Evolutionary conservation across 2,888 invertebrate genomes (phyloP), one percentile per base, ranked within the genome.

Genomic region (Spatulosminthurus flaviceps): DNA sequence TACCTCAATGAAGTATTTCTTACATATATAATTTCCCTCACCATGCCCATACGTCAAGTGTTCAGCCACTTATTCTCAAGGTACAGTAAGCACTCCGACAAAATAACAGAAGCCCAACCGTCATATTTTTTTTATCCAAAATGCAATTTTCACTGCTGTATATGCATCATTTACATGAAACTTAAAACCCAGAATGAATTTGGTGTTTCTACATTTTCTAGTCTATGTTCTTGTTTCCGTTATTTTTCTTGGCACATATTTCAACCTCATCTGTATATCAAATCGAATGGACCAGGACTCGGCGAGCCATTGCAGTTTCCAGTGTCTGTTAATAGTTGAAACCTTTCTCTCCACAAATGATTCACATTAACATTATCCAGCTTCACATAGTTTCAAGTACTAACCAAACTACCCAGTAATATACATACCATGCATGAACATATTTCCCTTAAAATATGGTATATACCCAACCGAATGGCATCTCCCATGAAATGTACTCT

Each of bases 101-200:
- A 67, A 67, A 67, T 29, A 67, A 28, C 67, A 67, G 13, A 28
- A 28, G 29, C 24, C n/a, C 9, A 70, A 34, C 41, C 19, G 16
- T 13, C 51, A 51, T 19, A 51, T 51, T 51, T 70, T 41, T 70
- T 4, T 16, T 4, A 34, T 34, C 34, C 34, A 34, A 64, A 4
- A 64, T 22, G 19, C 41, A 19, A 70, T 70, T n/a, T 70, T 41
- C 70, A 41, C 41, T 41, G n/a, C n/a, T n/a, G n/a, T n/a, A n/a
- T n/a, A 70, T 21, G n/a, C 34, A 70, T 70, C 70, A 41, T 42
- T 70, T 70, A 70, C 70, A 70, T 41, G 34, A 70, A 70, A 70
- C 16, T 26, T 70, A 41, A 70, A 70, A 41, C 64, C 64, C 24
- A 2, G 7, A 64, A 24, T 22, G 29, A 67, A 28, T 67, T 26